Conservation (phyloP, 2,888 invertebrate species). For the Diaphora mendica region DNA sequence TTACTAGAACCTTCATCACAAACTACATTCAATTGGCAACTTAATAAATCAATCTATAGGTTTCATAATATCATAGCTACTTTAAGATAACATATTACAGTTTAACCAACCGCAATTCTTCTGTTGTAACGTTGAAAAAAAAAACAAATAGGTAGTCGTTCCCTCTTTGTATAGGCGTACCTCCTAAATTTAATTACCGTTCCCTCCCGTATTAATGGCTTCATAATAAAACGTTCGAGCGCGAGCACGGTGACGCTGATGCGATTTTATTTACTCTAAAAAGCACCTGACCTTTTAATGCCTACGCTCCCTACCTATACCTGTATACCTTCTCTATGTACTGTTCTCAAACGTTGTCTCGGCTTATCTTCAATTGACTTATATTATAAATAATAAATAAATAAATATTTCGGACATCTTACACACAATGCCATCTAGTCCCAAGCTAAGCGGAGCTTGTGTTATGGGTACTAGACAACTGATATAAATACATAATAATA, state of each 20-base stretch:
- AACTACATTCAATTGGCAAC: background rate
- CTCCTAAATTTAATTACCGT: conserved; percentile 29
- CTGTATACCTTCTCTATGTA: conserved; percentile 6
- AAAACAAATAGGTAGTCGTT: conserved; percentile 16
- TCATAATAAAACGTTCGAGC: conserved; percentile 30
- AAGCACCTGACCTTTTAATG: conserved; percentile 45
- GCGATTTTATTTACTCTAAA: conserved; percentile 45
- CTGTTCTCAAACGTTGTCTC: conserved; percentile 32
- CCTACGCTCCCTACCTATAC: conserved; percentile 19
- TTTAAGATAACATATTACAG: background rate
- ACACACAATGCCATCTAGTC: too few species aligned
- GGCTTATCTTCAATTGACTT: background rate
- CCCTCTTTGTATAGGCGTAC: conserved; percentile 17
- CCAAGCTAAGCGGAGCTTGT: too few species aligned
- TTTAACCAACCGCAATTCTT: background rate
- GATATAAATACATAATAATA: too few species aligned
- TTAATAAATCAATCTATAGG: background rate
- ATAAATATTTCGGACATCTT: too few species aligned
- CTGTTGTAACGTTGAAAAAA: conserved; percentile 4
- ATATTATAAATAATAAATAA: too few species aligned
- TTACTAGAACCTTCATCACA: background rate
- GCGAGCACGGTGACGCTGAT: conserved; percentile 20
- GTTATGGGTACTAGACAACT: too few species aligned
- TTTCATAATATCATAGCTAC: background rate
- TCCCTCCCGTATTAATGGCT: conserved; percentile 29